Evolutionary conservation across 2,888 invertebrate genomes (phyloP), one percentile per base, ranked within the genome.

Genomic region (Brenthis ino): DNA sequence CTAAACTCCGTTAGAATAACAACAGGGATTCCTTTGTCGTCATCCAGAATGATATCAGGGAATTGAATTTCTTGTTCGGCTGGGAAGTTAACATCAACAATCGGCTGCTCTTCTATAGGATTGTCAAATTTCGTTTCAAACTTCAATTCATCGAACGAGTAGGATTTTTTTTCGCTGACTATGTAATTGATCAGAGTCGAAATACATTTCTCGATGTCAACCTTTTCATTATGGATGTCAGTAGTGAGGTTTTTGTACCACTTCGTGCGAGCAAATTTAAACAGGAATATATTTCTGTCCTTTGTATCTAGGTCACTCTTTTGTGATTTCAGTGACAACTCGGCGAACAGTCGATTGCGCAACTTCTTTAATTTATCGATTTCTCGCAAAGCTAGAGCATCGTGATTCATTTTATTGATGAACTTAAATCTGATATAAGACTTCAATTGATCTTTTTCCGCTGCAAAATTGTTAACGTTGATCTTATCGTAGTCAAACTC

Each of bases 21-120:
- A 48, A 85, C 85, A 63, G 85, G 84, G 2, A 85, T 76, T 70
- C 83, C 84, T 75, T 77, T 84, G 0, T 84, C 81, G 55, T 83
- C 79, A 11, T 77, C 77, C 24, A 82, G 58, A 71, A 85, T 84
- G 3, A 85, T 76, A 65, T 85, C 85, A 57, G 84, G 85, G 51
- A 85, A 85, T 47, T 74, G 74, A n/a, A 84, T 82, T 76, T 82
- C 80, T 76, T 82, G 78, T 60, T 80, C 82, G 6, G 74, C 20
- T 58, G 75, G 47, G 50, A 83, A 82, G 68, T 80, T 68, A 0
- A 81, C 73, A 64, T 82, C 75, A 20, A 75, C 74, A 0, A 82
- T 77, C 3, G 60, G 69, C 68, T 82, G 79, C 64, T 83, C 80
- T 57, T 71, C 71, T 28, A 79, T 69, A 33, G 78, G 69, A 6